These are phyloP conservation scores for Eubucco bourcierii DNA, from an alignment of 2,113 vertebrate species.

Conservation along the genomic window DNA sequence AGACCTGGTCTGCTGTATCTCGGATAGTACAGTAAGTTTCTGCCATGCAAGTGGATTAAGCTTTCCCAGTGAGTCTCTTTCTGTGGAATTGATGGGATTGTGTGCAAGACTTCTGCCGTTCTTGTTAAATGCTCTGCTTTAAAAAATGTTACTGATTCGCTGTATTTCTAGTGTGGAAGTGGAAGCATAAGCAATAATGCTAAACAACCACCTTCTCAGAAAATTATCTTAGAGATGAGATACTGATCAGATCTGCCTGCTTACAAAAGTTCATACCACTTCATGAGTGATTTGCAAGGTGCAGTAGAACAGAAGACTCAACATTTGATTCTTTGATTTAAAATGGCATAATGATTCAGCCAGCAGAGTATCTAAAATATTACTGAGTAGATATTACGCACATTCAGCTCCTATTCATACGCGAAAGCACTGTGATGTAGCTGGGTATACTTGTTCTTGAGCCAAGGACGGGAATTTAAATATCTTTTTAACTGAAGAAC, in stretches of 20 bases:
- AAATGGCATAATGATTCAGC: not conserved
- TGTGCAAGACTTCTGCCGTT: not conserved
- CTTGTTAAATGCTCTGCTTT: not conserved
- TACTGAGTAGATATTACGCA: not conserved
- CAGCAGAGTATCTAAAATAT: not conserved
- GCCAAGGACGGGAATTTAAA: not conserved
- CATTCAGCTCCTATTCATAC: rapidly evolving
- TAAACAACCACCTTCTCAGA: not conserved
- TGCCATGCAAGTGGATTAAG: not conserved
- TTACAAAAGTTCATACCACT: not conserved
- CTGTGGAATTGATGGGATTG: not conserved
- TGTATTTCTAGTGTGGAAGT: not conserved
- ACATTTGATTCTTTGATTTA: not conserved
- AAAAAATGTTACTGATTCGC: not conserved
- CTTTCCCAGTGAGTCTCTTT: not conserved
- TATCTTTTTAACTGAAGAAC: not conserved
- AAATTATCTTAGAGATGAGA: not conserved
- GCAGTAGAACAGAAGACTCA: not conserved
- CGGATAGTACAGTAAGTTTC: not conserved
- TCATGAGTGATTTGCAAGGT: not conserved
- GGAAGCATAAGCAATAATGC: not conserved
- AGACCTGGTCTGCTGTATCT: not conserved
- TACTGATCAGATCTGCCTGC: not conserved
- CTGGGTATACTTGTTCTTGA: not conserved
- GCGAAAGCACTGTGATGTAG: not conserved